phyloP scores from a whole-genome alignment of 2,888 invertebrate genomes.

The Brachyopa scutellaris region DNA sequence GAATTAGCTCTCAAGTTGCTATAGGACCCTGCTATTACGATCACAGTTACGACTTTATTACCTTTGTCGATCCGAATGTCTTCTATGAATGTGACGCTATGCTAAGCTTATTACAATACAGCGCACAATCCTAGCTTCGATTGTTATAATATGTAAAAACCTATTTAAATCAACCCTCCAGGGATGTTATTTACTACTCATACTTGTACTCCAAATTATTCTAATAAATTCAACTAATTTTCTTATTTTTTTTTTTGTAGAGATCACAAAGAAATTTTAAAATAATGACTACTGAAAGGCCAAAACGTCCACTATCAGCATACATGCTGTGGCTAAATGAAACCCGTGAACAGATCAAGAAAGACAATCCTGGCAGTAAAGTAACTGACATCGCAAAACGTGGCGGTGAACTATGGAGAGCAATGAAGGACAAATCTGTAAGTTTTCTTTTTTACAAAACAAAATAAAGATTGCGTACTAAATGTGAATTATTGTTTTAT shows the following conservation, averaged over 20 bases:
- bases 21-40: too few species aligned
- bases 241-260: neutral
- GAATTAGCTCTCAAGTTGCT: too few species aligned
- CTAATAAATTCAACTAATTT: too few species aligned
- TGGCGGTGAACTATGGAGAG: conserved; percentile 97
- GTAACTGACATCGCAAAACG: conserved; percentile 97
- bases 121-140: too few species aligned
- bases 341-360: conserved; percentile 92
- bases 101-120: too few species aligned
- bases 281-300: conserved; percentile 91
- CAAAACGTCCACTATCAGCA: conserved; percentile 95
- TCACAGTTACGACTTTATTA: too few species aligned
- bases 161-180: too few species aligned
- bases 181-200: too few species aligned
- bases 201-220: too few species aligned
- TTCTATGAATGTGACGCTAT: too few species aligned
- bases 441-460: conserved; percentile 76
- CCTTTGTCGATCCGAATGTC: too few species aligned
- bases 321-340: conserved; percentile 98
- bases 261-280: neutral
- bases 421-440: conserved; percentile 92
- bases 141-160: too few species aligned
- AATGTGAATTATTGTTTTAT: conserved; percentile 7
- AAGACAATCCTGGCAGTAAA: conserved; percentile 94
- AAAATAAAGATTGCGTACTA: neutral